Conservation (phyloP, 2,113 vertebrate genomes). For the Pelusios castaneus region DNA sequence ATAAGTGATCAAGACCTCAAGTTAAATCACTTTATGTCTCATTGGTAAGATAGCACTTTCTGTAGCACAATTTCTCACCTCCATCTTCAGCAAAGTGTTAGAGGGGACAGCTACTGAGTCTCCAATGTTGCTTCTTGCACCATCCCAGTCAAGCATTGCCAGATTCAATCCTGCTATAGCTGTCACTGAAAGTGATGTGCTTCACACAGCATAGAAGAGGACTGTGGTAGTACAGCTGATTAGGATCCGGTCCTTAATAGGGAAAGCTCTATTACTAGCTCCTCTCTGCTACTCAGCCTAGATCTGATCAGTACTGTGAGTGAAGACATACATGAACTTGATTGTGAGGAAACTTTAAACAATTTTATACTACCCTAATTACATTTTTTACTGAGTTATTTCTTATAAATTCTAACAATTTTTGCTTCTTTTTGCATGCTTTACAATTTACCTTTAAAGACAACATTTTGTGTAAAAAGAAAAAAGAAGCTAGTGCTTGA, state of each 20-base stretch:
- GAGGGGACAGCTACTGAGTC: not conserved
- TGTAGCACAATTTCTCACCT: not conserved
- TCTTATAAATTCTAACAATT: not conserved
- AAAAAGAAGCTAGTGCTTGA: not conserved
- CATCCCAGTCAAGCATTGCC: not conserved
- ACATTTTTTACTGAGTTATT: not conserved
- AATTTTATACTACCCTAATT: not conserved
- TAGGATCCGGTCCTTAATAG: not conserved
- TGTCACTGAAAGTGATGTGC: not conserved
- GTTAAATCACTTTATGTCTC: not conserved
- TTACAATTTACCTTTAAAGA: not conserved
- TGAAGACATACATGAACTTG: not conserved
- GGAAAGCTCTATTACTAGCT: not conserved
- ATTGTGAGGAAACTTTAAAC: not conserved
- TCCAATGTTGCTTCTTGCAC: not conserved
- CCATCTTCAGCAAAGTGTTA: not conserved
- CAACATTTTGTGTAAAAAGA: not conserved
- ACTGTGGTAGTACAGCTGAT: not conserved
- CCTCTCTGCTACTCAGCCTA: not conserved
- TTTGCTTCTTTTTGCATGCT: not conserved
- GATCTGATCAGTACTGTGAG: not conserved
- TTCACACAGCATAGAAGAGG: not conserved
- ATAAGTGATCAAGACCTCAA: not conserved
- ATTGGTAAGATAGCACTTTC: not conserved
- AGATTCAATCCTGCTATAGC: not conserved